phyloP scores from a whole-genome alignment of 2,888 invertebrate genomes.

The Drosophila engyochracea region DNA sequence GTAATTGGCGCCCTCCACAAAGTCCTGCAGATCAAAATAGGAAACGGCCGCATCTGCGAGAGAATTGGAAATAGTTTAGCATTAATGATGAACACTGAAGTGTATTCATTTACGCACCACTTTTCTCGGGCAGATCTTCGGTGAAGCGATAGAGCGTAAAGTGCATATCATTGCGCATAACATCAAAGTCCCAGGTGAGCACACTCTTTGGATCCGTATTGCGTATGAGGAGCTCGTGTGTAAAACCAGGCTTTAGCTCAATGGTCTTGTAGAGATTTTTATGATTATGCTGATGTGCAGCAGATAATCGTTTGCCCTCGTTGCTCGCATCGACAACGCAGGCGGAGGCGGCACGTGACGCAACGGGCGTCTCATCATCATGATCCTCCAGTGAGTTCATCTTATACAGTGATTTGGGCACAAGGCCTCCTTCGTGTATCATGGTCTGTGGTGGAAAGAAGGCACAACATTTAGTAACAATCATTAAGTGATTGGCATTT shows the following conservation, averaged over 20 bases:
- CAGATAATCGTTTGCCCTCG: conserved; percentile 63
- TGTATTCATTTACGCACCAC: conserved; percentile 66
- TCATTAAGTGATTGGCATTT: conserved; percentile 12
- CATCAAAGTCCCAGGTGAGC: conserved; percentile 98
- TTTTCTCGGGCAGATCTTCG: conserved; percentile 79
- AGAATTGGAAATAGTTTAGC: neutral
- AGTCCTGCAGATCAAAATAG: conserved; percentile 88
- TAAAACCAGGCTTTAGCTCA: conserved; percentile 86
- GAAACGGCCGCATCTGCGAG: conserved; percentile 85
- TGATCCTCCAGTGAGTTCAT: conserved; percentile 85
- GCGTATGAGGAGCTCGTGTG: conserved; percentile 91
- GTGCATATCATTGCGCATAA: conserved; percentile 94
- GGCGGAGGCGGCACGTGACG: conserved; percentile 34
- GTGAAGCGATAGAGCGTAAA: conserved; percentile 89
- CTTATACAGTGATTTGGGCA: conserved; percentile 94
- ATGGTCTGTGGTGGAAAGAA: conserved; percentile 87
- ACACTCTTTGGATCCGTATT: conserved; percentile 95
- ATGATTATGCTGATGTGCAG: conserved; percentile 76
- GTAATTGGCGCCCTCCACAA: conserved; percentile 92
- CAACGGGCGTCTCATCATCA: conserved; percentile 47
- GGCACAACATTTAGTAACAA: conserved; percentile 4
- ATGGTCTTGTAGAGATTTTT: conserved; percentile 84
- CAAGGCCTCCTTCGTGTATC: conserved; percentile 94
- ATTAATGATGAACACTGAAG: neutral
- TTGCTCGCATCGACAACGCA: conserved; percentile 16